These are phyloP conservation scores for Zonotrichia leucophrys DNA, from an alignment of 2,113 vertebrate genomes.

Conservation along the genomic window DNA sequence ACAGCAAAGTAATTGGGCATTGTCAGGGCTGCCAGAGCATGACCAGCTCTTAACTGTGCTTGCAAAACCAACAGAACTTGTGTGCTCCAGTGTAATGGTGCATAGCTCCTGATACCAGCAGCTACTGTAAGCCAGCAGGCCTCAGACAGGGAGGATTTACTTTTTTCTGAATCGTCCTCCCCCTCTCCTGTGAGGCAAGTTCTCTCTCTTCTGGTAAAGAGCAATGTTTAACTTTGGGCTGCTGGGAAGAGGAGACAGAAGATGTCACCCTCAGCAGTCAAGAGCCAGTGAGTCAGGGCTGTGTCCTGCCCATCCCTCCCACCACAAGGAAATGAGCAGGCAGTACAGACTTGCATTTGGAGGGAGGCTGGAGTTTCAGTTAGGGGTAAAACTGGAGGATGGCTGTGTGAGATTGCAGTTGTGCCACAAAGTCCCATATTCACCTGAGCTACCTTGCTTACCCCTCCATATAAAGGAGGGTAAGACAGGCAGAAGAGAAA, in stretches of 20 bases:
- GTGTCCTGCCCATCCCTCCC: background rate
- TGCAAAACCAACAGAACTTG: background rate
- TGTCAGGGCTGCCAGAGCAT: background rate
- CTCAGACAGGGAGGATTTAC: background rate
- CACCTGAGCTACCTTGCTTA: background rate
- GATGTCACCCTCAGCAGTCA: rapidly evolving
- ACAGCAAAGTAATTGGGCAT: background rate
- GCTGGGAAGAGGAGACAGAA: background rate
- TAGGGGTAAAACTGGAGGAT: background rate
- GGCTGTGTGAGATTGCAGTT: background rate
- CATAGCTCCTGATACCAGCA: background rate
- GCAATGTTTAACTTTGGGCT: background rate
- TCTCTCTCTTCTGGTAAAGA: background rate
- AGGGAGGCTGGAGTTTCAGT: background rate
- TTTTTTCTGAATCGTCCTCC: background rate
- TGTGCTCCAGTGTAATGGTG: background rate
- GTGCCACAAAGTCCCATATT: background rate
- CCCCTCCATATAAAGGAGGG: background rate
- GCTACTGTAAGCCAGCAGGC: background rate
- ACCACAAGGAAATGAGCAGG: background rate
- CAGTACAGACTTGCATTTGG: background rate
- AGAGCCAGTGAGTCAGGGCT: background rate
- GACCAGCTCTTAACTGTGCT: background rate
- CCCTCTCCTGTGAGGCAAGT: background rate
- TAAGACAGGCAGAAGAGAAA: background rate